Base-by-base conservation (phyloP, 2,113 vertebrate genomes). In the Pardalotus punctatus region DNA sequence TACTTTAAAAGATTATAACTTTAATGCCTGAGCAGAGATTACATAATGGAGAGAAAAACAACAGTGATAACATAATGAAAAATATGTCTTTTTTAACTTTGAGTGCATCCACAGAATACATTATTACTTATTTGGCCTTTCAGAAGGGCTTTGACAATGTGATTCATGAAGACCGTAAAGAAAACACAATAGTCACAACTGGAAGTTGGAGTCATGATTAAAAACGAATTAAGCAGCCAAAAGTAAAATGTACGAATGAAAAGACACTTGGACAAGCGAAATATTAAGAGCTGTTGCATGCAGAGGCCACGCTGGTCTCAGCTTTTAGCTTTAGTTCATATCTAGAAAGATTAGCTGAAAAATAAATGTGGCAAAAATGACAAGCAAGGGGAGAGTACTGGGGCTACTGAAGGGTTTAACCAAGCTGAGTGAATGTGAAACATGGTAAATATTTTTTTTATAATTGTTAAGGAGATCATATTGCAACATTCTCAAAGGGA, bases 1-100 rank as follows among this genome's bases (percentile, higher is more conserved):
- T 88, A 92, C 80, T 90, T 88, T 78, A 84, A 93, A 86, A 94
- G 79, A 92, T 67, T 77, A 10, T 86, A 86, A 88, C 51, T 90
- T 78, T 36, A 90, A 94, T 78, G 64, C 57, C 71, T 53, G 81
- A 81, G 40, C 36, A 86, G 45, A 48, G 90, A 78, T 92, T 93
- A 83, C 65, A 78, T 86, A 95, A 92, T 6, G 24, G 31, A 84
- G 69, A 88, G 40, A 50, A 90, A 95, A 93, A 11, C 28, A 88
- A 31, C 60, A 58, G 2, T 70, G 88, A 54, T 83, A 92, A 73
- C 24, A 38, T 47, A 77, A 85, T 21, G 18, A 96, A 93, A 94
- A 91, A 82, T 50, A n/a, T 0, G 1, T 43, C 15, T 81, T 90
- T 88, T 77, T 83, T 1, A 86, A 91, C 42, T 96, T 64, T 23